Percentiles rank a stretch among this genome's conserved stretches.
These are phyloP conservation scores for Enteromius viviparus DNA, from an alignment of 2,797 vertebrate genomes.

Conservation along the genomic window DNA sequence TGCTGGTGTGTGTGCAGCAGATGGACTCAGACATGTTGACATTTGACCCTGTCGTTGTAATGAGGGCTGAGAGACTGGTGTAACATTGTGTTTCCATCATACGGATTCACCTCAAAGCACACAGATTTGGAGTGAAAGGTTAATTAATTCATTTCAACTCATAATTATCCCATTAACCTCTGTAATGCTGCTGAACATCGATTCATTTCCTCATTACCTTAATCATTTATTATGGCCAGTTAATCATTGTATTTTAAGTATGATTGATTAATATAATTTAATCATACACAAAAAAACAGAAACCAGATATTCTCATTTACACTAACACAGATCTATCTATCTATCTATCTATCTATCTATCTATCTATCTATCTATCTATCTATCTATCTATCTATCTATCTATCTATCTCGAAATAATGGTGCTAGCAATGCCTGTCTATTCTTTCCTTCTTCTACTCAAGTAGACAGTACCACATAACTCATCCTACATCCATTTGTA, in stretches of 20 bases:
- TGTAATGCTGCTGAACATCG: constrained; percentile 7
- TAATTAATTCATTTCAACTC: constrained; percentile 28
- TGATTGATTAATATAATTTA: constrained; percentile 28
- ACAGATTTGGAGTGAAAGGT: constrained; percentile 19
- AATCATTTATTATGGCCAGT: constrained; percentile 2
- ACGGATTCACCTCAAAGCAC: constrained; percentile 19
- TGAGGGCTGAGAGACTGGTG: constrained; percentile 46
- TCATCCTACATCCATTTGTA: background rate
- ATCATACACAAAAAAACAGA: background rate
- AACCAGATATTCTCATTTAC: background rate
- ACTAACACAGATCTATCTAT: background rate
- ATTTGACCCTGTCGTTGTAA: constrained; percentile 53
- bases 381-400: no score
- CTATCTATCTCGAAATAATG: background rate
- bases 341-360: no score
- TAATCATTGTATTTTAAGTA: background rate
- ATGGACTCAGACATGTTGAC: constrained; percentile 49
- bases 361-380: no score
- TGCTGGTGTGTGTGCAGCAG: constrained; percentile 44
- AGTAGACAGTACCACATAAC: background rate
- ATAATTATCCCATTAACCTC: constrained; percentile 25
- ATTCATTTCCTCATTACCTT: constrained; percentile 1
- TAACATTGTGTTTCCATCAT: constrained; percentile 48
- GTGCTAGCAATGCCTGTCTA: background rate
- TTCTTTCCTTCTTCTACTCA: background rate